Evolutionary conservation across 1,140 invertebrate species (phyloP), one percentile per base, ranked within the genome.

Genomic region (Notospermus geniculatus): DNA sequence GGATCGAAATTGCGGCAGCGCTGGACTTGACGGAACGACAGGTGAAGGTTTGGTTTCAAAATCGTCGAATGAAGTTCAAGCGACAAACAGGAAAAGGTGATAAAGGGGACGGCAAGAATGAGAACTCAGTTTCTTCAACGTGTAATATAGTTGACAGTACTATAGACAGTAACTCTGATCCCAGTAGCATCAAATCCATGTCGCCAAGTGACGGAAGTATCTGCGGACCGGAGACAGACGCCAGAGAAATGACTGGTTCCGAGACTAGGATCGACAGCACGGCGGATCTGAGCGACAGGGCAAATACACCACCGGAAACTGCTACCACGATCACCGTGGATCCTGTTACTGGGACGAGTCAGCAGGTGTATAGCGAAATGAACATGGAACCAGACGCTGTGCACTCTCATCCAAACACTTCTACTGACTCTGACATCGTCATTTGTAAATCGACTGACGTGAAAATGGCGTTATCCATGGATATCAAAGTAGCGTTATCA

Each of bases 1-100:
- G 92, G n/a, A 91, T 93, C 28, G 88, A 92, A 75, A 85, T 95
- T 68, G 91, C 92, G 0, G 82, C 87, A 2, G 82, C 85, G 5
- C 80, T 95, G 0, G 83, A 85, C 36, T 80, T 95, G 0, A 88
- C 88, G 0, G 45, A 52, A 56, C 4, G 58, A 15, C 60, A 74
- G 67, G 72, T 74, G 2, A 74, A 74, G 54, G 66, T 74, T 13
- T 74, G 72, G 72, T 74, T 74, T 54, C 72, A 74, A 27, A 69
- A 69, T 43, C 57, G 64, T 27, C 54, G 69, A 22, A 71, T 71
- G 66, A 72, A 69, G 39, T 71, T 61, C 67, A 72, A 69, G 54
- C 25, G 66, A 9, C 41, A 52, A 25, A 59, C 17, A 7, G 17
- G 45, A 46, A 17, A n/a, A 7, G n/a, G 19, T 36, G 15, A 57